These are phyloP conservation scores for Crocodylus rhombifer DNA, from an alignment of 2,797 vertebrate genomes.

Conservation along the genomic window DNA sequence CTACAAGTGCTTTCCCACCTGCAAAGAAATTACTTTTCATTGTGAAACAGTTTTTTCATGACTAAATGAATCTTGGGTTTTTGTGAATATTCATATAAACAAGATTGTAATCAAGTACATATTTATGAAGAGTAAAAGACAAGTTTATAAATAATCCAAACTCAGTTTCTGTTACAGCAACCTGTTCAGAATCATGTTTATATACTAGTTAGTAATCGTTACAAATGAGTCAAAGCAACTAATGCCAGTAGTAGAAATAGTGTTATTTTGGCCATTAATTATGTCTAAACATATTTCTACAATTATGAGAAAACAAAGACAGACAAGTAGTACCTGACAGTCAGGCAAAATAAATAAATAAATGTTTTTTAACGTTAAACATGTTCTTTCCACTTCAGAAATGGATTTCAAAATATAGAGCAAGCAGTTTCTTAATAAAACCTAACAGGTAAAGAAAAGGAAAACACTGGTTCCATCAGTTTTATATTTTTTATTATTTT, in stretches of 20 bases:
- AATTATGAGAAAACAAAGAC: neutral
- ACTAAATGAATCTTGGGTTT: neutral
- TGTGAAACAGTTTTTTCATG: constrained; percentile 19
- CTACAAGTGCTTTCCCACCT: neutral
- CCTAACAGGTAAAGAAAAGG: too few species aligned
- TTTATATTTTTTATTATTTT: too few species aligned
- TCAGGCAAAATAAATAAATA: neutral
- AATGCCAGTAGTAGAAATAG: neutral
- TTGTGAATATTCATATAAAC: neutral
- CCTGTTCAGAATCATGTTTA: neutral
- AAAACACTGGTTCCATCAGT: too few species aligned
- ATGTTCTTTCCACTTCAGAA: too few species aligned
- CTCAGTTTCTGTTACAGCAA: neutral
- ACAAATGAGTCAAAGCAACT: neutral
- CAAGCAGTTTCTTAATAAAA: too few species aligned
- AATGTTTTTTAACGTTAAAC: too few species aligned
- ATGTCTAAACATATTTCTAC: neutral
- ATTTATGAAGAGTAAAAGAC: neutral
- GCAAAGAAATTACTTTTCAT: neutral
- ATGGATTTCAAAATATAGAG: too few species aligned
- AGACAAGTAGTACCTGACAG: neutral
- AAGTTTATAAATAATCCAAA: neutral
- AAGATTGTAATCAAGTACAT: neutral
- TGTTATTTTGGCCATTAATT: neutral
- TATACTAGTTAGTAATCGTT: neutral